Conservation (phyloP, 1,140 invertebrate genomes). For the Dreissena polymorpha region DNA sequence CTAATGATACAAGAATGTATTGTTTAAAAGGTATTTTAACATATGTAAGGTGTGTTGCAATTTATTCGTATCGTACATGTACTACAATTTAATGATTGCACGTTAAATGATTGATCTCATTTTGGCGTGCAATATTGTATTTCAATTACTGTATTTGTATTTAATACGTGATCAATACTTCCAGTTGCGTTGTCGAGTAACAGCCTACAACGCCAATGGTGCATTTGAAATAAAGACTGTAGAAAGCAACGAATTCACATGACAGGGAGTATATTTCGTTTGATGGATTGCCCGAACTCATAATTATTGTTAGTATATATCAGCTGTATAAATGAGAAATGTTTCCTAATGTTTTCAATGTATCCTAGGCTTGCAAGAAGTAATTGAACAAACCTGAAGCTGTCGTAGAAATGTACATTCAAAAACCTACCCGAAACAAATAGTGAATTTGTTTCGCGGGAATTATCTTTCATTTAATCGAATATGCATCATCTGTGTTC, state of each 20-base stretch:
- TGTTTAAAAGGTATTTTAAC: background rate
- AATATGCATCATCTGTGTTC: no score
- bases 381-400: no score
- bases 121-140: background rate
- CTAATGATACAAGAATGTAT: background rate
- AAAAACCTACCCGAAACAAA: background rate
- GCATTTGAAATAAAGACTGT: background rate
- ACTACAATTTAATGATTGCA: background rate
- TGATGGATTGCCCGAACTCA: no score
- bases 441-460: no score
- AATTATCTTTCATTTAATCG: background rate
- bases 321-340: no score
- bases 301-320: background rate
- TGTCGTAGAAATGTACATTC: no score
- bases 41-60: background rate
- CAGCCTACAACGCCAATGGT: conserved; percentile 10
- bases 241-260: background rate
- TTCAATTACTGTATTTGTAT: background rate
- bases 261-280: background rate
- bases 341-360: no score
- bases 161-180: background rate
- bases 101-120: background rate
- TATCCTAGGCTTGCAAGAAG: no score
- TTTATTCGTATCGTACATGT: background rate
- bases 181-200: conserved; percentile 11